Percentiles rank a stretch among this genome's conserved stretches.
Conservation (phyloP, 2,888 invertebrate species). For the Synergus laeviventris region DNA sequence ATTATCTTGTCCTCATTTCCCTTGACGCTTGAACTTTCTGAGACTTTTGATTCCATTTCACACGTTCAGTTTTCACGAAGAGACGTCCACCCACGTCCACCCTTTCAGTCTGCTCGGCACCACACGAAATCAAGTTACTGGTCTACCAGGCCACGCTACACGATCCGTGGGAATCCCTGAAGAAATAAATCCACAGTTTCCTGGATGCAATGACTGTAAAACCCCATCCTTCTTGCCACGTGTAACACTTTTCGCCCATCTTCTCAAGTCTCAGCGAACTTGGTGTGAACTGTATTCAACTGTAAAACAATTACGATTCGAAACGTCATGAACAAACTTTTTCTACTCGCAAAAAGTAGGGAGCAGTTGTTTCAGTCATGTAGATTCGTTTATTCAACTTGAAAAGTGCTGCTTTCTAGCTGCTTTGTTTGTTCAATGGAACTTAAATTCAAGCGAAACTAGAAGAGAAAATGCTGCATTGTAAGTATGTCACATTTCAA, state of each 20-base stretch:
- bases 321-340: neutral
- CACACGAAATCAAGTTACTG: conserved; percentile 35
- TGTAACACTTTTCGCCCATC: conserved; percentile 17
- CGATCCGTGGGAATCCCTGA: conserved; percentile 16
- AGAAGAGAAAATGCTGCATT: no score
- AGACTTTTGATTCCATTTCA: conserved; percentile 8
- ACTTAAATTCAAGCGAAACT: no score
- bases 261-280: neutral
- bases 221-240: conserved; percentile 21
- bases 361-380: neutral
- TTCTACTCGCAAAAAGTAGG: neutral
- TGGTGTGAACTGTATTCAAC: neutral
- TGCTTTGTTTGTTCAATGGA: no score
- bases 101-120: conserved; percentile 17
- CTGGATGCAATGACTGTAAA: conserved; percentile 35
- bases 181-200: conserved; percentile 38
- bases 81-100: conserved; percentile 11
- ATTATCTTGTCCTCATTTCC: neutral
- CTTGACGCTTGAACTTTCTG: neutral
- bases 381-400: neutral
- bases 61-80: conserved; percentile 5
- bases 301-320: conserved; percentile 5
- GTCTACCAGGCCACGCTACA: conserved; percentile 22
- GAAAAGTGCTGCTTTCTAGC: neutral
- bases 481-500: no score